These are phyloP conservation scores for Odontocerum albicorne DNA, from an alignment of 2,888 invertebrate species.

Conservation along the genomic window DNA sequence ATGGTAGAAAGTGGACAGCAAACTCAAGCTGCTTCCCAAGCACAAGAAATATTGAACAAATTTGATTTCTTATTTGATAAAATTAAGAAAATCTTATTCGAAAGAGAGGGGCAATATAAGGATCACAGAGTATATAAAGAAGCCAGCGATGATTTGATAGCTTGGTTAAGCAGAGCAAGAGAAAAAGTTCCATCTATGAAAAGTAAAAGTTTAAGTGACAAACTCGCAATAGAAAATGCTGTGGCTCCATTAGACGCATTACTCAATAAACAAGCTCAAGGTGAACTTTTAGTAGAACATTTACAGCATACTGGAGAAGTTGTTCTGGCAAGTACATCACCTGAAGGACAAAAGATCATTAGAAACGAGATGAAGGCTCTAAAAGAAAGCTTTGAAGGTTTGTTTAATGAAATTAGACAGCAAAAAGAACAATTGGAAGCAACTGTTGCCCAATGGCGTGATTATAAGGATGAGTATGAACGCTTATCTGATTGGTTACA, in stretches of 20 bases:
- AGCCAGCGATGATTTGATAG: conserved; percentile 85
- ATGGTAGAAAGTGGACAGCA: conserved; percentile 86
- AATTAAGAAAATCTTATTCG: conserved; percentile 73
- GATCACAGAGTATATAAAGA: conserved; percentile 90
- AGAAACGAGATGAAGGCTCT: conserved; percentile 84
- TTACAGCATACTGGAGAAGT: conserved; percentile 87
- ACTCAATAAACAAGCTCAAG: conserved; percentile 88
- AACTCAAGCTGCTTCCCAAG: conserved; percentile 79
- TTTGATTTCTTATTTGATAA: conserved; percentile 79
- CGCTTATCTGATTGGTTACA: conserved; percentile 90
- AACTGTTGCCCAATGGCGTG: conserved; percentile 81
- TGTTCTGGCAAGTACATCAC: conserved; percentile 79
- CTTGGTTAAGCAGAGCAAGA: conserved; percentile 84
- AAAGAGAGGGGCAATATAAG: conserved; percentile 83
- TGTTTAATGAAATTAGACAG: conserved; percentile 83
- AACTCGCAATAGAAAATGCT: conserved; percentile 85
- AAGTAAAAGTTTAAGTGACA: conserved; percentile 82
- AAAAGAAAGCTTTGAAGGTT: conserved; percentile 79
- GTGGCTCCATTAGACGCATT: conserved; percentile 84
- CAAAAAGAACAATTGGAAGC: conserved; percentile 83
- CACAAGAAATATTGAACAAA: conserved; percentile 80
- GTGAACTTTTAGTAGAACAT: conserved; percentile 84
- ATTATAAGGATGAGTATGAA: conserved; percentile 92
- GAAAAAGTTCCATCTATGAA: conserved; percentile 88
- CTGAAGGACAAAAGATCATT: conserved; percentile 77